phyloP scores from a whole-genome alignment of 2,113 vertebrate genomes.

The Girardinichthys multiradiatus region DNA sequence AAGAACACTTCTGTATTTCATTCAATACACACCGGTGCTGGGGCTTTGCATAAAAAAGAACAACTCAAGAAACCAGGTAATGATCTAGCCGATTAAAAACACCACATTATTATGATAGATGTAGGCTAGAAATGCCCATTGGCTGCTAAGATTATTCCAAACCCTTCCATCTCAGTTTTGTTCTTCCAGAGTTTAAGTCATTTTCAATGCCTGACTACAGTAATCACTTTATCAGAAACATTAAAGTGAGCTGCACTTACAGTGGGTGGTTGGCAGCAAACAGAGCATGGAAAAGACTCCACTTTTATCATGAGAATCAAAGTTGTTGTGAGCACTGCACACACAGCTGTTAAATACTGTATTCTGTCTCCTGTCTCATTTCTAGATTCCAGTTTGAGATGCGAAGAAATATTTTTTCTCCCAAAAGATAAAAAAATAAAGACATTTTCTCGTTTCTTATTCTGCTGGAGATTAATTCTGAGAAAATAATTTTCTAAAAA shows the following conservation, averaged over 20 bases:
- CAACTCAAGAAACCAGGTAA: not conserved
- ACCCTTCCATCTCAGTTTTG: constrained; percentile 19
- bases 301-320: constrained; percentile 47
- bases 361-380: constrained; percentile 44
- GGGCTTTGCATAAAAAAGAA: not conserved
- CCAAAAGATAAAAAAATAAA: constrained; percentile 1
- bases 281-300: constrained; percentile 48
- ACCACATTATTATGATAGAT: constrained; percentile 42
- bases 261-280: constrained; percentile 54
- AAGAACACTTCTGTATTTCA: not conserved
- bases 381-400: constrained; percentile 57
- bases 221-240: constrained; percentile 30
- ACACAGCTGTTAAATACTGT: constrained; percentile 7
- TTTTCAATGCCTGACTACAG: not conserved
- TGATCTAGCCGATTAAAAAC: constrained; percentile 26
- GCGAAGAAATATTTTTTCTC: constrained; percentile 26
- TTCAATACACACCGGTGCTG: not conserved
- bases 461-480: constrained; percentile 10
- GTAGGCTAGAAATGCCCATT: constrained; percentile 35
- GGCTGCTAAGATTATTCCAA: constrained; percentile 43
- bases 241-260: constrained; percentile 28
- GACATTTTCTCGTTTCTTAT: constrained; percentile 11
- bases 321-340: constrained; percentile 46
- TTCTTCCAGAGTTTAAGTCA: constrained; percentile 9
- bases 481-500: constrained; percentile 21